These are phyloP conservation scores for Yoshiicerus persimilis DNA, from an alignment of 1,140 invertebrate genomes.

Conservation along the genomic window DNA sequence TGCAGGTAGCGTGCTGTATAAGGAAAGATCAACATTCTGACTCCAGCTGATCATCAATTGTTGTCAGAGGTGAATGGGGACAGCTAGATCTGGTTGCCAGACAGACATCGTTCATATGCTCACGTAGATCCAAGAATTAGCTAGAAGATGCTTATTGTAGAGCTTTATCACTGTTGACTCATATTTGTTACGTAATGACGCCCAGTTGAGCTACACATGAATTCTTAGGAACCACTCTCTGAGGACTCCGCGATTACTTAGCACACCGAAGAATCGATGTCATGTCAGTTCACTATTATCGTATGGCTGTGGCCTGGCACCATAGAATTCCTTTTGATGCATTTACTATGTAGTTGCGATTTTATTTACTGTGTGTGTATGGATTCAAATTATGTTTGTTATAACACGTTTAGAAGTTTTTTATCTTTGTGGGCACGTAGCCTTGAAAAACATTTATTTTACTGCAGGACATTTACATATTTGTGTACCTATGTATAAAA, in stretches of 20 bases:
- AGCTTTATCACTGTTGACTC: constrained; percentile 47
- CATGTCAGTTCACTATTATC: background rate
- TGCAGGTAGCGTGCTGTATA: constrained; percentile 30
- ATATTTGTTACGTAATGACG: background rate
- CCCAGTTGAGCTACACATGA: background rate
- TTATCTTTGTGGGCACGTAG: background rate
- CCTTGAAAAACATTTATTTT: background rate
- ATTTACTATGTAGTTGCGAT: background rate
- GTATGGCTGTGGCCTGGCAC: background rate
- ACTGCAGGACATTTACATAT: background rate
- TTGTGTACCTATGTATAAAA: background rate
- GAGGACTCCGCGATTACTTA: background rate
- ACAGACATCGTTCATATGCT: constrained; percentile 30
- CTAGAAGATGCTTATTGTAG: constrained; percentile 36
- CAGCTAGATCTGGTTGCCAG: background rate
- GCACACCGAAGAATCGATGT: background rate
- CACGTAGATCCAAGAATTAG: constrained; percentile 34
- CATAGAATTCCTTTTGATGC: background rate
- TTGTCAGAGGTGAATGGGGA: background rate
- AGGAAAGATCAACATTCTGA: background rate
- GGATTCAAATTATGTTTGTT: background rate
- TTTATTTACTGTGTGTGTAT: background rate
- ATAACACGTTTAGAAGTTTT: no score
- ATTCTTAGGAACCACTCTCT: background rate
- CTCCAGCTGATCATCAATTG: background rate